phyloP scores from a whole-genome alignment of 2,797 vertebrate species.

The Hypotaenidia okinawae region DNA sequence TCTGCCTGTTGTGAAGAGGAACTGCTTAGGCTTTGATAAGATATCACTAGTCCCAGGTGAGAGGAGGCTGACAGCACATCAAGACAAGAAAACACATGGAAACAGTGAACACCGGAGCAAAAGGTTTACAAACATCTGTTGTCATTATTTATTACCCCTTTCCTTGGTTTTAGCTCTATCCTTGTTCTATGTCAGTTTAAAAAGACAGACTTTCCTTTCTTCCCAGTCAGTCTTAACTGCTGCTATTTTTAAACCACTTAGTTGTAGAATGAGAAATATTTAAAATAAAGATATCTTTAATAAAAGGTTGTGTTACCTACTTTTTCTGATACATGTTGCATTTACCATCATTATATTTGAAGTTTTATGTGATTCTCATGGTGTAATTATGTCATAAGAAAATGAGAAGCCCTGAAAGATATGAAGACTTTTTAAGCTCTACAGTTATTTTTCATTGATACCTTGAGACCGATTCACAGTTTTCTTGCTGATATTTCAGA shows the following conservation, averaged over 20 bases:
- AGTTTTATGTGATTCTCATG: slow-evolving; percentile 24
- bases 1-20: slow-evolving; percentile 86
- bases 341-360: slow-evolving; percentile 45
- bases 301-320: slow-evolving; percentile 58
- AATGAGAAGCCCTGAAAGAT: slow-evolving; percentile 40
- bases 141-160: slow-evolving; percentile 81
- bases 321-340: slow-evolving; percentile 36
- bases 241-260: slow-evolving; percentile 59
- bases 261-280: slow-evolving; percentile 30
- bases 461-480: background rate
- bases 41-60: slow-evolving; percentile 99
- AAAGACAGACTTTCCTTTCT: slow-evolving; percentile 66
- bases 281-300: slow-evolving; percentile 53
- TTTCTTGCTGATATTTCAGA: background rate
- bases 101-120: slow-evolving; percentile 78
- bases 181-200: slow-evolving; percentile 61
- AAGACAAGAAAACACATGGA: slow-evolving; percentile 89
- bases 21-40: slow-evolving; percentile 99
- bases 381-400: slow-evolving; percentile 32
- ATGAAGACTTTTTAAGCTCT: slow-evolving; percentile 1
- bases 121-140: slow-evolving; percentile 85
- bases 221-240: slow-evolving; percentile 34
- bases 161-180: slow-evolving; percentile 73
- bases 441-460: background rate
- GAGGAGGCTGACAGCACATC: slow-evolving; percentile 89